Evolutionary conservation across 2,888 invertebrate genomes (phyloP), one percentile per base, ranked within the genome.

Genomic region (Eristalinus sepulchralis): DNA sequence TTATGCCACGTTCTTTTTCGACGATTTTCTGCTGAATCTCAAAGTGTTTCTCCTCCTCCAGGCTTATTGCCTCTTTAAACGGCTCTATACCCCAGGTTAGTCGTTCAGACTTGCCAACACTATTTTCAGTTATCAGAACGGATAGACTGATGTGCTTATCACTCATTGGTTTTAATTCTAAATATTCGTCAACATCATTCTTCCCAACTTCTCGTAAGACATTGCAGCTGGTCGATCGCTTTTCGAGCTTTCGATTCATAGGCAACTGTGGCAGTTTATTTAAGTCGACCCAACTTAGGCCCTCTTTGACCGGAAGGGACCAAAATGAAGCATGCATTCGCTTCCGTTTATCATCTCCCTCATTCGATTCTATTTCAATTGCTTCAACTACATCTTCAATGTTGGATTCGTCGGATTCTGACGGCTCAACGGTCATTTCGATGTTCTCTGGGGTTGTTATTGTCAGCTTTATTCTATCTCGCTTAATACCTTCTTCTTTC

Each of bases 21-120:
- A 57, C 9, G 11, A 64, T 75, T 57, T 78, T 82, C 20, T 80
- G 81, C 20, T 86, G 78, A 11, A 73, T 63, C 62, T 86, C 86
- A 67, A 86, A 86, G 64, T 86, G 76, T 33, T 87, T 83, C 20
- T 91, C 91, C 82, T 91, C 91, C 80, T 93, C 92, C n/a, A 91
- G 88, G 60, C 91, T 90, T 0, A 91, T 89, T 17, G 90, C 91
- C 84, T 92, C 93, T 67, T 92, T 91, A 11, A 91, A 90, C 13
- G 91, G 91, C 82, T 92, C 92, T 66, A 92, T 92, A 70, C 92
- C 92, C 93, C 93, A 93, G 3, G 90, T 91, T 89, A 92, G 90
- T 53, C 91, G 91, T 83, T 91, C 91, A 77, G 90, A 89, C 72
- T 91, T 91, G 27, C 92, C 92, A 83, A 92, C 91, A 88, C 91